Evolutionary conservation across 2,797 vertebrate species (phyloP).

Genomic region (Vespertilio murinus): DNA sequence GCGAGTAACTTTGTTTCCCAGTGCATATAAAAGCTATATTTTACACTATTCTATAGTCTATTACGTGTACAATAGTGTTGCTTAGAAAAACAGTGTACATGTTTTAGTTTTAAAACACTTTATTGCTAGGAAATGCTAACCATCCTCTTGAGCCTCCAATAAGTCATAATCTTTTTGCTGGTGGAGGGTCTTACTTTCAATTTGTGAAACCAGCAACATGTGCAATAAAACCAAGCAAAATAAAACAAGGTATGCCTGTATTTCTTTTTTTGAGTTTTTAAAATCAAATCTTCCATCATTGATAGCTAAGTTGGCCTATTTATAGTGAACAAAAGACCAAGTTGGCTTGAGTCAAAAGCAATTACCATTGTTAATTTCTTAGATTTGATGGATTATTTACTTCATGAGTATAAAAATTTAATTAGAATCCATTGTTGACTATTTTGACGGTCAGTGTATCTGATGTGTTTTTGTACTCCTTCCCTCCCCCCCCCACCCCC

Average conservation of each 20-base stretch:
- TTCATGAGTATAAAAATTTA: neutral
- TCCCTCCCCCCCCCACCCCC: accelerated
- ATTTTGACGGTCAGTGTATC: neutral
- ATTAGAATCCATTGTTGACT: neutral
- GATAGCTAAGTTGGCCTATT: too few species aligned
- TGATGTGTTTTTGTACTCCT: neutral
- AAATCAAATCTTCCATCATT: neutral
- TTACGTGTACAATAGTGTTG: neutral
- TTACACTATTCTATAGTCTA: neutral
- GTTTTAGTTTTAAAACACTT: neutral
- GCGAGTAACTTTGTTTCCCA: neutral
- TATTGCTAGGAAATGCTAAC: neutral
- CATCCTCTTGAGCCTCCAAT: neutral
- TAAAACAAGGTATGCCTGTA: neutral
- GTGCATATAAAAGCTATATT: neutral
- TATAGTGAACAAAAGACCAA: neutral
- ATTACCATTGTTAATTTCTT: neutral
- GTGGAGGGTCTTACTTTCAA: neutral
- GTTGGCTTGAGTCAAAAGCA: slow-evolving; percentile 3
- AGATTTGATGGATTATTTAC: neutral
- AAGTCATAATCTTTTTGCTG: neutral
- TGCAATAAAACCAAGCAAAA: neutral
- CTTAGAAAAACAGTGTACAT: neutral
- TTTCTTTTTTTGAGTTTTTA: neutral
- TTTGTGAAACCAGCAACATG: neutral